A percentile compares a stretch with the other conserved stretches of the same genome.
Evolutionary conservation across 1,140 invertebrate species (phyloP).

Genomic region (Anadara kagoshimensis): DNA sequence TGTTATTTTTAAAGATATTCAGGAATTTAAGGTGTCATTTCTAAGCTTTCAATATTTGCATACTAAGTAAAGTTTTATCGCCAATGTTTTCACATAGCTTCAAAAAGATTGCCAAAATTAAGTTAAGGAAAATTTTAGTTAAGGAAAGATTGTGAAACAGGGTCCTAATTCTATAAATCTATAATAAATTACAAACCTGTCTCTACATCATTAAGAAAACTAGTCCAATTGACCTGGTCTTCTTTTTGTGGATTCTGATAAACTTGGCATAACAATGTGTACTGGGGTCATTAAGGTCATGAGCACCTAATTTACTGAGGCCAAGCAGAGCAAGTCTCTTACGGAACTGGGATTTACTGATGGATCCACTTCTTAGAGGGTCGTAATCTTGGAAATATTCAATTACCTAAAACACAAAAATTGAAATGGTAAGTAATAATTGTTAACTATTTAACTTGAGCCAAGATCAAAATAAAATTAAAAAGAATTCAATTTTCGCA

Average conservation of each 20-base stretch:
- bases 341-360: constrained; percentile 70
- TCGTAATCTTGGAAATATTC: constrained; percentile 73
- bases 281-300: constrained; percentile 70
- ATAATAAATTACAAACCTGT: constrained; percentile 56
- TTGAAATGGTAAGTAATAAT: not conserved
- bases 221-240: constrained; percentile 68
- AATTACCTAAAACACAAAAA: constrained; percentile 49
- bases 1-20: too few relatives aligned
- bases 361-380: constrained; percentile 66
- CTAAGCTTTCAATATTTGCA: too few relatives aligned
- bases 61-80: too few relatives aligned
- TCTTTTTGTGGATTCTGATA: constrained; percentile 64
- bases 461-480: not conserved
- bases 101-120: too few relatives aligned
- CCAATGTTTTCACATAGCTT: too few relatives aligned
- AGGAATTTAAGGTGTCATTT: too few relatives aligned
- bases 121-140: too few relatives aligned
- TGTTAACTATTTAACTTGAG: not conserved
- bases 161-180: too few relatives aligned
- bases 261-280: constrained; percentile 57
- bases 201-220: constrained; percentile 71
- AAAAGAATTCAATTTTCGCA: too few relatives aligned
- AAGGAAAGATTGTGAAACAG: too few relatives aligned
- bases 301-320: constrained; percentile 68
- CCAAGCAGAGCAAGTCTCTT: constrained; percentile 68